Evolutionary conservation across 2,797 vertebrate species (phyloP).

Genomic region (Cryptoprocta ferox): DNA sequence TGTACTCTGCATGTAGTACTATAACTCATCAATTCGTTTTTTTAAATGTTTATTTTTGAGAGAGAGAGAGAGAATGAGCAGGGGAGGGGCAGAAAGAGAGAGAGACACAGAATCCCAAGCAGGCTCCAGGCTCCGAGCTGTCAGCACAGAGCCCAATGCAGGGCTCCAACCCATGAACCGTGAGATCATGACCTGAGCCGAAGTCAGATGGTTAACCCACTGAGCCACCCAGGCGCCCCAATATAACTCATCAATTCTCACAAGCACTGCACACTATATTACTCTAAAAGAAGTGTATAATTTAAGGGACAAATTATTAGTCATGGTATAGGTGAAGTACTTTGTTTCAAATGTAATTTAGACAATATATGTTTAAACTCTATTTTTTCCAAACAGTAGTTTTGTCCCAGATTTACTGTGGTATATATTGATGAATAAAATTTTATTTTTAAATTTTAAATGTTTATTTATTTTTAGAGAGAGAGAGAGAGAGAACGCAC

Average conservation of each 20-base stretch:
- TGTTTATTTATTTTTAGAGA: too few species aligned
- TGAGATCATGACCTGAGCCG: too few species aligned
- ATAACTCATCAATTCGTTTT: background rate
- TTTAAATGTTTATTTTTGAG: too few species aligned
- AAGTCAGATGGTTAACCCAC: too few species aligned
- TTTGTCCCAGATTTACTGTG: background rate
- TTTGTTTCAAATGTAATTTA: constrained; percentile 33
- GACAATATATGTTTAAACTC: background rate
- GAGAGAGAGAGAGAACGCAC: too few species aligned
- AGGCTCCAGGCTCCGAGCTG: too few species aligned
- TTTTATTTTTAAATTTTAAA: background rate
- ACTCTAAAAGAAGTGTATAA: background rate
- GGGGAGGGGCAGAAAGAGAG: too few species aligned
- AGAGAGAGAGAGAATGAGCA: too few species aligned
- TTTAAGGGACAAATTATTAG: constrained; percentile 10
- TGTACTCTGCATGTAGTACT: background rate
- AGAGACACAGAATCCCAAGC: too few species aligned
- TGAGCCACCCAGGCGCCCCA: too few species aligned
- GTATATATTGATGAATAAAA: background rate
- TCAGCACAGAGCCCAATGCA: too few species aligned
- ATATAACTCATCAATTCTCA: background rate
- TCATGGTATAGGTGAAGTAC: background rate
- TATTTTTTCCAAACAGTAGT: constrained; percentile 20
- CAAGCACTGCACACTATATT: accelerated
- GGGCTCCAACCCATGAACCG: too few species aligned